Evolutionary conservation across 2,888 invertebrate genomes (phyloP), one percentile per base, ranked within the genome.

Genomic region (Arenicola marina): DNA sequence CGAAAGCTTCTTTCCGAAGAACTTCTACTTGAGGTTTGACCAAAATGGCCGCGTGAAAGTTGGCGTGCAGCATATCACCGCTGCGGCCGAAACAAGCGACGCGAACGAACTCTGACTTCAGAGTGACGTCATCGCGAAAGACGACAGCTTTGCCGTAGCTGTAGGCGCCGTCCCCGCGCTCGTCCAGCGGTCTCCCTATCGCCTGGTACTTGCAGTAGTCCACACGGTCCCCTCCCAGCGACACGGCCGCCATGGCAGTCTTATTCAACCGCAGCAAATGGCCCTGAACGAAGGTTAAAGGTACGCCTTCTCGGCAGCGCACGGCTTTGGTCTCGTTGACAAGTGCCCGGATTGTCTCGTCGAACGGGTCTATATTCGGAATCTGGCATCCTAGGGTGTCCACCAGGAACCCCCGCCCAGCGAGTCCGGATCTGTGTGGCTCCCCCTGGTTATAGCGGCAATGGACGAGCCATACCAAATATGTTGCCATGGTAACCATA

Each of bases 41-140:
- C 26, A 73, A 65, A 15, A 80, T 69, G 43, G 76, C 73, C 4
- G 78, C 76, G 58, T 80, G 78, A 63, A 78, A 80, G 56, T 78
- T 78, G 7, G 73, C 68, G 45, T 78, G 75, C 15, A 79, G 67
- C 58, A 70, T 72, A 1, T 66, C 70, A 7, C 73, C 73, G 0
- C 32, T 32, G n/a, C 29, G 48, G 11, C 60, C 61, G 51, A 73
- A 73, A 56, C 80, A 81, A 26, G 72, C 71, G 1, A 77, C 73
- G 54, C 76, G 68, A 2, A 80, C 65, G 65, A 78, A 80, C 62
- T 80, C 78, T 38, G 75, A 60, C 4, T 54, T 57, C 26, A 77
- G 63, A 11, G 59, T 51, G 44, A 75, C 74, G 21, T 67, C 62
- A 38, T 63, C 56, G 43, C 72, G 70, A 4, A 26, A 38, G 4